These are phyloP conservation scores for Halcyon senegalensis DNA, from an alignment of 2,113 vertebrate genomes.

Conservation along the genomic window DNA sequence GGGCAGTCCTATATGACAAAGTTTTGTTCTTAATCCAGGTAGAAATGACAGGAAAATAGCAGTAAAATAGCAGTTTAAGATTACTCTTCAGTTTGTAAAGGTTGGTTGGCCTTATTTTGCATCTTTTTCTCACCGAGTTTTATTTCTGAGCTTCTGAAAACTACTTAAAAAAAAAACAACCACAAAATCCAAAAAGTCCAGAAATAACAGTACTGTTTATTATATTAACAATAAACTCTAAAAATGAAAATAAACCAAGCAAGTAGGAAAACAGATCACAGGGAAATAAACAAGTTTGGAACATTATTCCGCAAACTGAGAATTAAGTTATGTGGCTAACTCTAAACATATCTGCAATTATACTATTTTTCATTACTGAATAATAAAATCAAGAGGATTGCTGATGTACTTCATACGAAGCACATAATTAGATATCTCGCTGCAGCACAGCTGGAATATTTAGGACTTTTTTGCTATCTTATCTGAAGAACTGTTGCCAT, in stretches of 20 bases:
- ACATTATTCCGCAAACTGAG: not conserved
- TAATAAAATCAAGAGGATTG: not conserved
- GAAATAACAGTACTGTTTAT: not conserved
- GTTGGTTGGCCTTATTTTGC: not conserved
- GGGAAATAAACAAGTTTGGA: not conserved
- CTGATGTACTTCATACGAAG: not conserved
- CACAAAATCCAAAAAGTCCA: not conserved
- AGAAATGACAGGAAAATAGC: not conserved
- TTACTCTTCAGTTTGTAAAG: not conserved
- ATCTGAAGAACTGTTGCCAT: not conserved
- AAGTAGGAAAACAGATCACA: not conserved
- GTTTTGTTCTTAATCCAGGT: not conserved
- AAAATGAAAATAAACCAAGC: not conserved
- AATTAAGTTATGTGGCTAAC: not conserved
- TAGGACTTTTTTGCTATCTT: not conserved
- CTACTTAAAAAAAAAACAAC: not conserved
- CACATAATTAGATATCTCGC: not conserved
- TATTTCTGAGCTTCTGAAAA: not conserved
- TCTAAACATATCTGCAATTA: not conserved
- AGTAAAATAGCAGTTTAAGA: not conserved
- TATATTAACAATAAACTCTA: not conserved
- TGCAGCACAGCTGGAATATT: not conserved
- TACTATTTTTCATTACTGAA: not conserved
- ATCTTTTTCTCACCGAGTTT: not conserved
- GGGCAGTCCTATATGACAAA: constrained; percentile 7